These are phyloP conservation scores for Platorchestia sp. DNA, from an alignment of 1,140 invertebrate species.

Conservation along the genomic window DNA sequence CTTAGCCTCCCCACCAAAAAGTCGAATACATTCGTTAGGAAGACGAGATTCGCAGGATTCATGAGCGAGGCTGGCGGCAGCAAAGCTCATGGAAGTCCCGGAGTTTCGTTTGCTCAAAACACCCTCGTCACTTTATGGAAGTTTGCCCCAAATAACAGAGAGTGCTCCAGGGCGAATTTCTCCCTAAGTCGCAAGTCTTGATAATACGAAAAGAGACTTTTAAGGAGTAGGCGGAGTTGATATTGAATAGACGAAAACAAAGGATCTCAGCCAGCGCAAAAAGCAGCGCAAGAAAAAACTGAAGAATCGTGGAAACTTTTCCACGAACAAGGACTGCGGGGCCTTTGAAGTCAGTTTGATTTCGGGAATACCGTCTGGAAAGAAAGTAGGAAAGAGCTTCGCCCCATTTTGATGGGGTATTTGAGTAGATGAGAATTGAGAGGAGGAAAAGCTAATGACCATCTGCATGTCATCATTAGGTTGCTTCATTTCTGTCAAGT, in stretches of 20 bases:
- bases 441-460: not conserved
- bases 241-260: conserved; percentile 47
- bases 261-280: not conserved
- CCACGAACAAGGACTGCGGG: not conserved
- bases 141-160: conserved; percentile 19
- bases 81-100: not conserved
- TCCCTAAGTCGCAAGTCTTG: conserved; percentile 27
- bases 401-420: not conserved
- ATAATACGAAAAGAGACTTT: conserved; percentile 40
- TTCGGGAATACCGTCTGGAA: conserved; percentile 2
- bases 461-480: not conserved
- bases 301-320: not conserved
- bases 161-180: conserved; percentile 12
- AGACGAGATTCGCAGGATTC: not conserved
- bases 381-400: not conserved
- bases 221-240: not conserved
- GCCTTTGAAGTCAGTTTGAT: conserved; percentile 40
- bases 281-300: not conserved
- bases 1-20: not conserved
- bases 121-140: conserved; percentile 1
- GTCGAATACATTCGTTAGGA: not conserved
- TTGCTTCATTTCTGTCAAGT: not conserved
- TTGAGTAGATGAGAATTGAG: not conserved
- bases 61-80: not conserved
- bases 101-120: conserved; percentile 30